Evolutionary conservation across 2,113 vertebrate species (phyloP).

Genomic region (Edolisoma coerulescens): DNA sequence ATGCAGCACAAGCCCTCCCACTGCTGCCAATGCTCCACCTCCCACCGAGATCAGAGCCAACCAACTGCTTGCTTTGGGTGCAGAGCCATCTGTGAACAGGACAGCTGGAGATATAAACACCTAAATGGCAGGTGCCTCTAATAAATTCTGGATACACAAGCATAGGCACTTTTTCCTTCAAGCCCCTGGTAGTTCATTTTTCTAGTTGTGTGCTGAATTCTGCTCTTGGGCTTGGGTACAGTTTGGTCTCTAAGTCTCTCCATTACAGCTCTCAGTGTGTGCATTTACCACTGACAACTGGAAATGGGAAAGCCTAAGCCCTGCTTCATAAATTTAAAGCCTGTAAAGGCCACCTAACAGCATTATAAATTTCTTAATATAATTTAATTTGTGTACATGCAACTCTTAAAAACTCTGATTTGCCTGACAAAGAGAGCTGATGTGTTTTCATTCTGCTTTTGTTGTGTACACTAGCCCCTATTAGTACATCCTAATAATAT

Average conservation of each 20-base stretch:
- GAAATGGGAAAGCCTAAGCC: neutral
- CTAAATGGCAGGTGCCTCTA: too few relatives aligned
- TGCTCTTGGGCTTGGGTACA: neutral
- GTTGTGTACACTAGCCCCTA: constrained; percentile 25
- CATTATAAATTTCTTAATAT: constrained; percentile 18
- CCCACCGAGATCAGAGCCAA: accelerated
- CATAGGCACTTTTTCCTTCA: neutral
- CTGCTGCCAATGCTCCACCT: neutral
- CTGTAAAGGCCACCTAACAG: constrained; percentile 28
- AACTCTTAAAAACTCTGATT: constrained; percentile 43
- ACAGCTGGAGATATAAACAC: neutral
- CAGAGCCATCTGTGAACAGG: neutral
- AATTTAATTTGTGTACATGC: constrained; percentile 31
- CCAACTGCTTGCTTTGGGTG: neutral
- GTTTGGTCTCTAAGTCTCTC: neutral
- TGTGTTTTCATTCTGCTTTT: constrained; percentile 39
- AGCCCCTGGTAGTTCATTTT: neutral
- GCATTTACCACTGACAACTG: neutral
- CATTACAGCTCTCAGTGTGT: neutral
- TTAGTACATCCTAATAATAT: constrained; percentile 29
- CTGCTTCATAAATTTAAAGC: constrained; percentile 3
- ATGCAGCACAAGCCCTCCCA: neutral
- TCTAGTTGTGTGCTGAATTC: neutral
- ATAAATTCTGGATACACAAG: neutral
- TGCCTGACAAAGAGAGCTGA: constrained; percentile 22